Conservation (phyloP, 2,113 vertebrate genomes). For the Pygoscelis antarcticus region DNA sequence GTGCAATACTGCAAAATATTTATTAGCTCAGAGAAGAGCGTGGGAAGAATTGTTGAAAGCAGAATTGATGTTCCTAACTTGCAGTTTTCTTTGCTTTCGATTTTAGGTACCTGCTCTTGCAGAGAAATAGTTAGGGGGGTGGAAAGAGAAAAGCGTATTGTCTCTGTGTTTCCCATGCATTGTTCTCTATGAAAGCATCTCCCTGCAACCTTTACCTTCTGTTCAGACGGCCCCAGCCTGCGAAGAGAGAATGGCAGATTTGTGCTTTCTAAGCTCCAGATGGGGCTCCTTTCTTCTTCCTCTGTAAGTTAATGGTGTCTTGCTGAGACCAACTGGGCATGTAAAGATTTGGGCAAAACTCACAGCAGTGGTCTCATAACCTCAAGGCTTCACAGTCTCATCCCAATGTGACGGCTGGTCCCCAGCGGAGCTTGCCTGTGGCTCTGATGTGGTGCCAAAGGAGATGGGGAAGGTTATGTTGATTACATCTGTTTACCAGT, state of each 20-base stretch:
- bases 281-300: slow-evolving; percentile 66
- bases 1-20: not conserved
- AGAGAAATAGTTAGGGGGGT: not conserved
- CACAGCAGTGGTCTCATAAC: slow-evolving; percentile 78
- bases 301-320: slow-evolving; percentile 83
- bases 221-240: slow-evolving; percentile 57
- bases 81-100: not conserved
- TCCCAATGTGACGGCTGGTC: slow-evolving; percentile 1
- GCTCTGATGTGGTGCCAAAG: slow-evolving; percentile 53
- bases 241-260: slow-evolving; percentile 63
- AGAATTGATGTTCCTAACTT: not conserved
- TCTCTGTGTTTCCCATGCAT: slow-evolving; percentile 43
- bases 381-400: slow-evolving; percentile 57
- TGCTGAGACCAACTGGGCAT: slow-evolving; percentile 91
- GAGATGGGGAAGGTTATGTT: slow-evolving; percentile 70
- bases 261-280: slow-evolving; percentile 73
- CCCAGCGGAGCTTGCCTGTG: slow-evolving; percentile 60
- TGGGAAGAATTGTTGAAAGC: not conserved
- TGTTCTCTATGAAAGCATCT: slow-evolving; percentile 69
- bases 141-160: not conserved
- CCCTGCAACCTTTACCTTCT: slow-evolving; percentile 59
- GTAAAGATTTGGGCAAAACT: slow-evolving; percentile 87
- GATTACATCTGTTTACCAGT: slow-evolving; percentile 86
- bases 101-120: slow-evolving; percentile 36
- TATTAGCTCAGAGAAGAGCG: not conserved